Conservation (phyloP, 2,113 vertebrate genomes). For the Pelecanus crispus region DNA sequence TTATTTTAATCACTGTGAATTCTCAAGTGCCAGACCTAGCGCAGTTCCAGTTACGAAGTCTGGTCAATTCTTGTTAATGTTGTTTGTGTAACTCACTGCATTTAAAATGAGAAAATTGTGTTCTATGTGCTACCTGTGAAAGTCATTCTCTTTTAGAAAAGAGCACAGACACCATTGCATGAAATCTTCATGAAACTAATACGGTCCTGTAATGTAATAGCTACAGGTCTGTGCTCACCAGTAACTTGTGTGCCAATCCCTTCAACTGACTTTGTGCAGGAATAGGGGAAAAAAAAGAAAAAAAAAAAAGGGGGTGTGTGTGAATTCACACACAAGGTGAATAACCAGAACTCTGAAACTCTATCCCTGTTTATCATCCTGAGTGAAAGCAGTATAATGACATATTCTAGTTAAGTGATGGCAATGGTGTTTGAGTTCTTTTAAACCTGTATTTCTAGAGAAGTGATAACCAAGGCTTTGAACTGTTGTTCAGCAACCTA, state of each 20-base stretch:
- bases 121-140: not conserved
- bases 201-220: not conserved
- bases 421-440: conserved; percentile 37
- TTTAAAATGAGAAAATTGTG: not conserved
- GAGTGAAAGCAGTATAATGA: not conserved
- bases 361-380: not conserved
- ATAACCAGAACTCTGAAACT: not conserved
- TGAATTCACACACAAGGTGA: not conserved
- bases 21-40: conserved; percentile 51
- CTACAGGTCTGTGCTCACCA: not conserved
- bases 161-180: conserved; percentile 6
- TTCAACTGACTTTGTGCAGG: not conserved
- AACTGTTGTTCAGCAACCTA: not conserved
- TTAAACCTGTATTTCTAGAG: conserved; percentile 3
- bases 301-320: no score
- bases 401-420: not conserved
- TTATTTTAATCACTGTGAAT: conserved; percentile 64
- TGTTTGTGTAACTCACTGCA: conserved; percentile 13
- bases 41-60: conserved; percentile 37
- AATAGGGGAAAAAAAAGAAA: not conserved
- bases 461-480: not conserved
- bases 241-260: not conserved
- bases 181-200: not conserved
- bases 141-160: not conserved
- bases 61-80: conserved; percentile 27